Base-by-base conservation (phyloP, 1,140 invertebrate genomes). In the Penaeus japonicus region DNA sequence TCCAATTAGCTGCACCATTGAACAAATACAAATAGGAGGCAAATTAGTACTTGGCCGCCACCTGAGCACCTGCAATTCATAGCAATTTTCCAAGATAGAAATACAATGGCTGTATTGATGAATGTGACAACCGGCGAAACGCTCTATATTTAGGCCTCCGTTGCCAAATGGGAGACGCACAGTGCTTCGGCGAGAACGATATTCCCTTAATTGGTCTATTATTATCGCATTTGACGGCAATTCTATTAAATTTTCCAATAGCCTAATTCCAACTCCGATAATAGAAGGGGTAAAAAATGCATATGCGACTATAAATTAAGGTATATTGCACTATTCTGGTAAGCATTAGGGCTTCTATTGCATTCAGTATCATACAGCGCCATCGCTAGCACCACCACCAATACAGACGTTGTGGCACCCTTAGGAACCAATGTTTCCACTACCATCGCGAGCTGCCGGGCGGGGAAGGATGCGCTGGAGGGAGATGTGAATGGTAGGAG, bases 161-260 rank as follows among this genome's bases (percentile, higher is more conserved):
- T 84, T 77, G 22, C 75, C 84, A 75, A 18, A 24, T 79, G 75
- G 84, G 75, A 86, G 75, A 62, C 79, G 79, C 79, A 75, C 55
- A 24, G 12, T 75, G 77, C 27, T 27, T 47, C 17, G 83, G 30
- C 79, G 80, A 84, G 59, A 65, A 80, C 54, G 70, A 73, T 53
- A 80, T 83, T 88, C 81, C 80, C 81, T 88, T 88, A 88, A 88
- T 88, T 88, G 54, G 54, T 73, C 73, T 83, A 27, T 87, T 88
- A 84, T 88, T 88, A 83, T 78, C 80, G 39, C 80, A 27, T 83
- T 30, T 83, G 80, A 78, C 79, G 87, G 80, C 70, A 59, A 88
- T 88, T 84, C 80, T 83, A 88, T 88, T 88, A 88, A 88, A 83
- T 88, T 88, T 88, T 88, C 87, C 87, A 88, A 88, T 88, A 78